These are phyloP conservation scores for Falco columbarius DNA, from an alignment of 2,797 vertebrate species.

Conservation along the genomic window DNA sequence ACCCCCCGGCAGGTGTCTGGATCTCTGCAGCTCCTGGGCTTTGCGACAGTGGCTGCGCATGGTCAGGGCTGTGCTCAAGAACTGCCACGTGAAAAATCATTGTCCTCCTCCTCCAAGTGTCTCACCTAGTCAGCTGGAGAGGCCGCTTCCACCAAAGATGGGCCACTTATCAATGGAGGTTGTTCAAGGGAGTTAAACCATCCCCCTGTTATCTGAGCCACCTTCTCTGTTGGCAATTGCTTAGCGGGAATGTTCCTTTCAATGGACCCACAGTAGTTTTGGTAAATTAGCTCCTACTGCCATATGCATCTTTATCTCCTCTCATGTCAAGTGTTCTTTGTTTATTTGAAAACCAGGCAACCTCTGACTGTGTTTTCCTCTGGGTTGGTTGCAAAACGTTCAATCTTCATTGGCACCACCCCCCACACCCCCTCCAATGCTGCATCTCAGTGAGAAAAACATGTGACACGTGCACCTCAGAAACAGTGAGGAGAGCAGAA, in stretches of 20 bases:
- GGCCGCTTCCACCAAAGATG: background rate
- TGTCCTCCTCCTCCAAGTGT: background rate
- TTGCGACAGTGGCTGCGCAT: fast-evolving
- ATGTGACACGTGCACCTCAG: fast-evolving
- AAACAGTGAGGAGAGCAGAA: background rate
- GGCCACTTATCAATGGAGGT: background rate
- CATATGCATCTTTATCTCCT: background rate
- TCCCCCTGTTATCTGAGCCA: background rate
- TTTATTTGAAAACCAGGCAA: background rate
- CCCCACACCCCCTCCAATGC: fast-evolving
- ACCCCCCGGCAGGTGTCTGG: background rate
- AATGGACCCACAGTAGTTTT: background rate
- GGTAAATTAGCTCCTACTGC: background rate
- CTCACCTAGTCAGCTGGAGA: background rate
- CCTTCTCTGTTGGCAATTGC: background rate
- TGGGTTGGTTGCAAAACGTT: background rate
- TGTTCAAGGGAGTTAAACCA: background rate
- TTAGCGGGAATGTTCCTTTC: background rate
- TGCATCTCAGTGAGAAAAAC: fast-evolving
- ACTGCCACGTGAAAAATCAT: fast-evolving
- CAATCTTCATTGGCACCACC: background rate
- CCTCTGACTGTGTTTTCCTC: background rate
- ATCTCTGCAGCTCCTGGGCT: background rate
- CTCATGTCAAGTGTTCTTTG: background rate
- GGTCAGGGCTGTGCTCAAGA: background rate